Base-by-base conservation (phyloP, 1,140 invertebrate species). In the Littorina saxatilis region DNA sequence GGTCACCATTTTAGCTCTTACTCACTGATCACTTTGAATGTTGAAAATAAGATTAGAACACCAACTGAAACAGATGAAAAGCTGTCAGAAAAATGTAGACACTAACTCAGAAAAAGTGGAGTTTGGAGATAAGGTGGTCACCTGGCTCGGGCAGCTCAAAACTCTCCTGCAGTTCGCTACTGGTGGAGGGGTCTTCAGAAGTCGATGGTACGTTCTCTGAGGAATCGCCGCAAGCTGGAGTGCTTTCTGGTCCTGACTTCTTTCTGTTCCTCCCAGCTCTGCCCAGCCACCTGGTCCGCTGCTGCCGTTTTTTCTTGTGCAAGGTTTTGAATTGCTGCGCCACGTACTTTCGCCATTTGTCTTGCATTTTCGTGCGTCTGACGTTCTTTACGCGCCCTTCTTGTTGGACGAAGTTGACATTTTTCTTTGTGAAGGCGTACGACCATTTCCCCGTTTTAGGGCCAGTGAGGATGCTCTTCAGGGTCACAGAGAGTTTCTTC, bases 331-430 rank as follows among this genome's bases (percentile, higher is more conserved):
- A 63, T 32, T 63, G 61, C 29, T 63, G 61, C 29, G 29, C 27
- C 61, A 63, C 61, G 61, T 63, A 63, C 61, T 63, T 63, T 29
- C 61, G 61, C 61, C 61, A 63, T 35, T 63, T 63, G 11, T 63
- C 61, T 32, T 63, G 27, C 3, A 63, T 63, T 7, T 63, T 29
- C 27, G 29, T 29, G 61, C 27, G 29, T 50, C 20, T 50, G n/a
- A n/a, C n/a, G n/a, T n/a, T n/a, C n/a, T n/a, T n/a, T n/a, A n/a
- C n/a, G n/a, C n/a, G n/a, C n/a, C n/a, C n/a, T n/a, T n/a, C n/a
- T n/a, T n/a, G n/a, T n/a, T n/a, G n/a, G n/a, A n/a, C n/a, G n/a
- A n/a, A n/a, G n/a, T n/a, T n/a, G n/a, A n/a, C n/a, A n/a, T n/a
- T n/a, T n/a, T n/a, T n/a, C n/a, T n/a, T n/a, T n/a, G n/a, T n/a